A percentile compares a stretch with the other conserved stretches of the same genome.
phyloP scores from a whole-genome alignment of 2,888 invertebrate species.

The Himalopsyche anomala region DNA sequence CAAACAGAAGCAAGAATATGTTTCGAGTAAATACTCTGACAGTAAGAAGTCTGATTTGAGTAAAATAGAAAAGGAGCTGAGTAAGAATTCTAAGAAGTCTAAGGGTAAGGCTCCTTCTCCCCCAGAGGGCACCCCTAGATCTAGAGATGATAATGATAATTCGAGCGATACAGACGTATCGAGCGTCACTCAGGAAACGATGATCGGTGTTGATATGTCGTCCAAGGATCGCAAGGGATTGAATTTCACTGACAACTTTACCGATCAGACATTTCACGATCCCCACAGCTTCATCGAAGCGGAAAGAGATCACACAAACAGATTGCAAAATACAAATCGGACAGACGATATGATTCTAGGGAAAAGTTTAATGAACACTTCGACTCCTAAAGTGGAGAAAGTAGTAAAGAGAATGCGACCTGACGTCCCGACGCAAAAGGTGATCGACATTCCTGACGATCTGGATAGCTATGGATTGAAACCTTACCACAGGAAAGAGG shows the following conservation, averaged over 20 bases:
- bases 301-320: constrained; percentile 69
- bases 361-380: constrained; percentile 70
- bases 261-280: constrained; percentile 72
- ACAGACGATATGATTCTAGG: constrained; percentile 64
- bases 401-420: constrained; percentile 70
- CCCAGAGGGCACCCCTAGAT: constrained; percentile 77
- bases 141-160: constrained; percentile 70
- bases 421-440: constrained; percentile 61
- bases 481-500: constrained; percentile 73
- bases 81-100: constrained; percentile 75
- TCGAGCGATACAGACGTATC: constrained; percentile 60
- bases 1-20: constrained; percentile 57
- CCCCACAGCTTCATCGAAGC: constrained; percentile 72
- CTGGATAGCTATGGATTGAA: constrained; percentile 77
- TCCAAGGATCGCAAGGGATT: constrained; percentile 46
- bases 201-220: constrained; percentile 49
- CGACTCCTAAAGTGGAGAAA: constrained; percentile 75
- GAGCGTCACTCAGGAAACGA: constrained; percentile 56
- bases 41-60: constrained; percentile 55
- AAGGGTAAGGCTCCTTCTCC: constrained; percentile 87
- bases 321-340: constrained; percentile 54
- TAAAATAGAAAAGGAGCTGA: constrained; percentile 65
- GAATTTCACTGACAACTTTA: constrained; percentile 69
- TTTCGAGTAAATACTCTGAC: constrained; percentile 67
- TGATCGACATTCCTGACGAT: constrained; percentile 72